Evolutionary conservation across 2,113 vertebrate genomes (phyloP).

Genomic region (Pitta sordida): DNA sequence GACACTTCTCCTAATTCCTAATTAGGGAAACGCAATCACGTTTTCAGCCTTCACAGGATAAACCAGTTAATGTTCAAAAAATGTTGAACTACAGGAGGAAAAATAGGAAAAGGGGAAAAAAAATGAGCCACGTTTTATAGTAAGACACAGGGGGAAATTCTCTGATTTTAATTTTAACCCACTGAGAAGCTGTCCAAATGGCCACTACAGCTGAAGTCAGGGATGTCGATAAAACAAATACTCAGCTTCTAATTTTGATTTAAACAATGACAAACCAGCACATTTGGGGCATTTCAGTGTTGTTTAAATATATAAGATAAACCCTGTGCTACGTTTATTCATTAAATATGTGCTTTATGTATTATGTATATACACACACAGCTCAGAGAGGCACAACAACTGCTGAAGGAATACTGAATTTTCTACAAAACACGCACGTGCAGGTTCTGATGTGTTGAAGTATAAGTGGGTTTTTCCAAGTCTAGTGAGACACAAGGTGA

Average conservation of each 20-base stretch:
- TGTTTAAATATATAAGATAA: neutral
- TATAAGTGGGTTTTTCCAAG: neutral
- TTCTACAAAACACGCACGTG: neutral
- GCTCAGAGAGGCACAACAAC: fast-evolving
- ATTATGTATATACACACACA: neutral
- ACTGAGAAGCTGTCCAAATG: neutral
- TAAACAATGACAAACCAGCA: neutral
- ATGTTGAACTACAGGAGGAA: neutral
- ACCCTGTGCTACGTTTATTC: neutral
- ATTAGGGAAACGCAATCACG: neutral
- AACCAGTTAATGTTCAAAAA: neutral
- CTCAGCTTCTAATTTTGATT: neutral
- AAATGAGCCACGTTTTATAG: neutral
- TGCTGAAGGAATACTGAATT: neutral
- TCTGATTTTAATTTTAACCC: neutral
- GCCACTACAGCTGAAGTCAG: neutral
- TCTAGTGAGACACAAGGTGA: neutral
- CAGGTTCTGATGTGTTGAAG: neutral
- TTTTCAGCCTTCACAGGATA: neutral
- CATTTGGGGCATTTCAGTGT: neutral
- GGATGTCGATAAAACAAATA: neutral
- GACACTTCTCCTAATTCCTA: neutral
- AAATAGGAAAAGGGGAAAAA: neutral
- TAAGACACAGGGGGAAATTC: neutral
- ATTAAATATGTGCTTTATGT: neutral